These are phyloP conservation scores for Enteromius afrohamiltoni DNA, from an alignment of 2,797 vertebrate species.

Conservation along the genomic window DNA sequence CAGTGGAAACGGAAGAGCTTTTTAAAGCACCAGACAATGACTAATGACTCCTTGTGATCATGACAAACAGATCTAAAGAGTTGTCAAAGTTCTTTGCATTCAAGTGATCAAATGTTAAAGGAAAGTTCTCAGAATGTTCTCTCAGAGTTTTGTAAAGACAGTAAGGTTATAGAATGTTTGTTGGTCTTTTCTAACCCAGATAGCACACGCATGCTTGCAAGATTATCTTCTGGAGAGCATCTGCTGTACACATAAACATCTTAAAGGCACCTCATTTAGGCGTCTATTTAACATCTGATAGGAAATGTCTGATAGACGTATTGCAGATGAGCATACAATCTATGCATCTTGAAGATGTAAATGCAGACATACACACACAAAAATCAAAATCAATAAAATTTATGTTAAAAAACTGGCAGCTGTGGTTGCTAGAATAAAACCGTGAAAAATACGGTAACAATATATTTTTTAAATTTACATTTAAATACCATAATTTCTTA, in stretches of 20 bases:
- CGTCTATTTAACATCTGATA: background rate
- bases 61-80: background rate
- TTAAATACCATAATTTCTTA: too few species aligned
- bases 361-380: too few species aligned
- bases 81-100: background rate
- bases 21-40: slow-evolving; percentile 6
- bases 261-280: background rate
- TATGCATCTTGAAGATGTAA: too few species aligned
- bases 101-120: background rate
- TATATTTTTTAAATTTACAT: too few species aligned
- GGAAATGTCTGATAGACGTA: background rate
- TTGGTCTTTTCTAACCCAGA: background rate
- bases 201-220: background rate
- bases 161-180: background rate
- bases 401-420: too few species aligned
- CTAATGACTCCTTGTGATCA: background rate
- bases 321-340: background rate
- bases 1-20: background rate
- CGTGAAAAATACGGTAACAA: too few species aligned
- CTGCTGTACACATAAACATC: background rate
- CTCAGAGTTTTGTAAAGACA: background rate
- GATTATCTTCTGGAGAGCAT: background rate
- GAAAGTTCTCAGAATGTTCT: background rate
- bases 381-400: too few species aligned
- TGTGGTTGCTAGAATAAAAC: too few species aligned